Conservation (phyloP, 1,140 invertebrate species). For the Oscheius sp. region DNA sequence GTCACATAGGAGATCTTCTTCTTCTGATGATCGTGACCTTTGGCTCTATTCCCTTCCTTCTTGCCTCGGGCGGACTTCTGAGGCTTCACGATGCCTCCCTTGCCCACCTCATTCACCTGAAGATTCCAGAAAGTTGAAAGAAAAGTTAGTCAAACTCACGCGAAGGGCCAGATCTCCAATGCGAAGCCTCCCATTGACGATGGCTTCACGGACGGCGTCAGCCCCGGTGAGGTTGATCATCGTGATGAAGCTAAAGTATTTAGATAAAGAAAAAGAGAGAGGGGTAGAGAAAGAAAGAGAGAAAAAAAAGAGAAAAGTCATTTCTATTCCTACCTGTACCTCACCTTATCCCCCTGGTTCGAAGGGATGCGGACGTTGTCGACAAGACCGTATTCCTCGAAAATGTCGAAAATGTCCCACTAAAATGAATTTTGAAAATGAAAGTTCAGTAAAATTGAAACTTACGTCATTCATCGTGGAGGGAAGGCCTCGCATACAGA, state of each 20-base stretch:
- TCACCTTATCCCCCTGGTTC: neutral
- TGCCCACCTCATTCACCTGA: no score
- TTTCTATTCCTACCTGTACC: neutral
- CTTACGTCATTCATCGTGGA: neutral
- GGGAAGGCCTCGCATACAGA: neutral
- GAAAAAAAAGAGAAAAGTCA: neutral
- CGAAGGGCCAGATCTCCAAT: neutral
- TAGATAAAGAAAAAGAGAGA: no score
- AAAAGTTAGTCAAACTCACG: no score
- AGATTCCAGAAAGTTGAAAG: no score
- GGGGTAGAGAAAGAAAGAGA: no score
- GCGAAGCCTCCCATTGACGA: neutral
- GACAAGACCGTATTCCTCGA: neutral
- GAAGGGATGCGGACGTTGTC: neutral
- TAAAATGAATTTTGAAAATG: neutral
- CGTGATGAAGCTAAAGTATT: neutral
- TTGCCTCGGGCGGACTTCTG: neutral
- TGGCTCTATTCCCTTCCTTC: neutral
- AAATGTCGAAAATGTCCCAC: neutral
- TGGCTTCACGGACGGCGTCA: neutral
- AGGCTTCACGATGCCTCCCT: neutral
- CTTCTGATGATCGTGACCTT: neutral
- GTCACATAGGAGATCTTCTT: neutral
- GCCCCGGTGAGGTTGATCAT: neutral
- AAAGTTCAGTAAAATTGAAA: neutral